Conservation (phyloP, 1,140 invertebrate species). For the Drosophila mayri region DNA sequence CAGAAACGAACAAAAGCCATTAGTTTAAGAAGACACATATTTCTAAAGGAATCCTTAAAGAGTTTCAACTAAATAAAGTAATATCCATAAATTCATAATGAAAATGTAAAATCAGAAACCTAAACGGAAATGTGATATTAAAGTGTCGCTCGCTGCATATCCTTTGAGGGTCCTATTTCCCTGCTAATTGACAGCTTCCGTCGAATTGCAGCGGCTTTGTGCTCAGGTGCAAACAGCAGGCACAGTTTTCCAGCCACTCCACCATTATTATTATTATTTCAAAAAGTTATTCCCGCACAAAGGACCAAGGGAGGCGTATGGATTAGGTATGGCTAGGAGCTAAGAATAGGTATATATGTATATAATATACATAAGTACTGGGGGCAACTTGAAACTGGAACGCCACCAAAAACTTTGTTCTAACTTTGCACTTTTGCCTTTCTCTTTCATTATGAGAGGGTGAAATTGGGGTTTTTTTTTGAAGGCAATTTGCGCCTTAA, state of each 20-base stretch:
- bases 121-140: background rate
- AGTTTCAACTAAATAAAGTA: background rate
- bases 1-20: background rate
- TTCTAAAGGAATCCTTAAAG: no score
- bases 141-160: background rate
- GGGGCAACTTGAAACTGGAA: constrained; percentile 33
- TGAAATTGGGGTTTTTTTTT: constrained; percentile 26
- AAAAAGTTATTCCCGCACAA: constrained; percentile 35
- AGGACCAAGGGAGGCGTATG: background rate
- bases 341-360: background rate
- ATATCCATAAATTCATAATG: background rate
- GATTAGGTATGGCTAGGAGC: background rate
- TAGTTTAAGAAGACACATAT: background rate
- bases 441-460: constrained; percentile 43
- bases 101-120: background rate
- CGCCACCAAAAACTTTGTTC: constrained; percentile 41
- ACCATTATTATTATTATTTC: constrained; percentile 43
- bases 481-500: constrained; percentile 70
- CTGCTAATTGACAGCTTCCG: constrained; percentile 59
- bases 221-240: constrained; percentile 4
- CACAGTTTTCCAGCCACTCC: background rate
- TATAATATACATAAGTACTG: background rate
- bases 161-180: constrained; percentile 32
- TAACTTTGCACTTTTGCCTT: constrained; percentile 57
- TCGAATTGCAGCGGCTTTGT: constrained; percentile 23